Evolutionary conservation across 2,797 vertebrate genomes (phyloP), one percentile per base, ranked within the genome.

Genomic region (Picus viridis): DNA sequence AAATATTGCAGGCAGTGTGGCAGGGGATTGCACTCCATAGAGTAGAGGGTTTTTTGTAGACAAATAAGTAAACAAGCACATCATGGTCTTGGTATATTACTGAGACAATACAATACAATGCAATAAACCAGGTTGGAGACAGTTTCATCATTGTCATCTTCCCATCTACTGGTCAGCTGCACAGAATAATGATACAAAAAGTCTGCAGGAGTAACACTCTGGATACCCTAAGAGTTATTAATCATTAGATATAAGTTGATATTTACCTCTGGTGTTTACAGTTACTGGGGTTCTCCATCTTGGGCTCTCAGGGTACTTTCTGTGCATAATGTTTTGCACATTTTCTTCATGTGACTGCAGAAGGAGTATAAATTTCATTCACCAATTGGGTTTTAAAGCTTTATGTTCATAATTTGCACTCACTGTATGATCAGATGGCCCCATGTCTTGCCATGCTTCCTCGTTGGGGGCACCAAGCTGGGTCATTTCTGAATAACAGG

Each of bases 31-130:
- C 22, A 4, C 24, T 51, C 11, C 2, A 0, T 5, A 16, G 19
- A 65, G 54, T 7, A 29, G 15, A 14, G 2, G 2, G 41, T 7
- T 43, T 30, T 51, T 45, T 57, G 61, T 7, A 14, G 36, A 6
- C 10, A 49, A n/a, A 36, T 24, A 4, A 5, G 12, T 62, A 36
- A 1, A 62, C 3, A 10, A 20, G 30, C 0, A 0, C 49, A 1
- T 34, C 2, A 3, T 7, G 23, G 2, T 39, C 16, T 85, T 13
- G 3, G 3, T n/a, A 1, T 53, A 4, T 51, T 88, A 12, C 15
- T 61, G 58, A 30, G 51, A n/a, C n/a, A n/a, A n/a, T n/a, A n/a
- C n/a, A n/a, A n/a, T n/a, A n/a, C n/a, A n/a, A n/a, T n/a, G n/a
- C n/a, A n/a, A n/a, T n/a, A n/a, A n/a, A n/a, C n/a, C n/a, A n/a